A percentile compares a stretch with the other conserved stretches of the same genome.
Conservation (phyloP, 92 coral and sea anemone genomes). For the Porites evermanni region DNA sequence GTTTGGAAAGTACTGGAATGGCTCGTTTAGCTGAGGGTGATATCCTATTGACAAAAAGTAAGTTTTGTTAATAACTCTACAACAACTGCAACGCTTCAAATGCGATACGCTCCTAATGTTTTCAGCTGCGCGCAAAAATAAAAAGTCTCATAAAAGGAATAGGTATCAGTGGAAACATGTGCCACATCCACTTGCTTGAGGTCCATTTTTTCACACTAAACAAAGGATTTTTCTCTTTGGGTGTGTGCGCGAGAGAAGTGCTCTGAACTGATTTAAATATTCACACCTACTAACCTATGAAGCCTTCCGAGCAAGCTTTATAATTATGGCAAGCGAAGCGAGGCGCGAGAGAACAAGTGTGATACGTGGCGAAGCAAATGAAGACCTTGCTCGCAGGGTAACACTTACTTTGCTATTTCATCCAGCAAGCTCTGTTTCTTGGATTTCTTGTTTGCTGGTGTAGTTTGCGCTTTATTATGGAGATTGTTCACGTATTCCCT, state of each 20-base stretch:
- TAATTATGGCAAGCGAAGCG: no score
- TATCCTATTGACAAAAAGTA: slow-evolving; percentile 41
- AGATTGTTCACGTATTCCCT: slow-evolving; percentile 34
- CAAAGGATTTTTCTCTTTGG: no score
- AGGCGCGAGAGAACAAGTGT: no score
- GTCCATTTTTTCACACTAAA: neutral
- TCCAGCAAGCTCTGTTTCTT: slow-evolving; percentile 53
- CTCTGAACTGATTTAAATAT: no score
- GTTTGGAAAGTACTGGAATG: slow-evolving; percentile 70
- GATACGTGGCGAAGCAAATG: no score
- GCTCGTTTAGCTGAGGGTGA: slow-evolving; percentile 86
- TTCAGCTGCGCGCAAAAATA: neutral
- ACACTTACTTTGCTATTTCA: slow-evolving; percentile 59
- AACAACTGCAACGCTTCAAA: neutral
- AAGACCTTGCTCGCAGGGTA: no score
- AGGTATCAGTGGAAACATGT: neutral
- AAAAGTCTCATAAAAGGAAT: neutral
- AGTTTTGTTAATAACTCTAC: no score
- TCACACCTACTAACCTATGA: no score
- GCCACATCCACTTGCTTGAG: neutral
- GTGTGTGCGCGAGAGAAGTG: no score
- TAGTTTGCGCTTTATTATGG: slow-evolving; percentile 14
- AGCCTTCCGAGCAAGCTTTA: no score
- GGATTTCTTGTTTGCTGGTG: slow-evolving; percentile 53
- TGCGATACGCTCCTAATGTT: neutral